A percentile compares a stretch with the other conserved stretches of the same genome.
These are phyloP conservation scores for Siniperca knerii DNA, from an alignment of 2,113 vertebrate species.

Conservation along the genomic window DNA sequence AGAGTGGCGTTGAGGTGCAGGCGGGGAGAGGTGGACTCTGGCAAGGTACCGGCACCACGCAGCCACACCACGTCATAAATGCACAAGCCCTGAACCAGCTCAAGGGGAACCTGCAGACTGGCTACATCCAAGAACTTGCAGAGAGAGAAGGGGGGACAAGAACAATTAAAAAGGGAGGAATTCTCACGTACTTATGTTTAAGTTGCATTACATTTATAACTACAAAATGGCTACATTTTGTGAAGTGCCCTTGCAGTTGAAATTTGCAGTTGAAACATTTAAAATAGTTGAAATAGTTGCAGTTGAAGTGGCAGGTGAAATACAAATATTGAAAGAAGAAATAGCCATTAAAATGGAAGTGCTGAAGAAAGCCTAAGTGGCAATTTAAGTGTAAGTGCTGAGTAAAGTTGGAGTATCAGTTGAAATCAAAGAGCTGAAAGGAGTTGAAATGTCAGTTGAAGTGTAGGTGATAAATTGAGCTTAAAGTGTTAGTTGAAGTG, in stretches of 20 bases:
- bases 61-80: constrained; percentile 81
- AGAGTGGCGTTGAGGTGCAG: constrained; percentile 83
- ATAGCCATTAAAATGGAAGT: neutral
- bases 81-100: constrained; percentile 63
- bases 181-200: neutral
- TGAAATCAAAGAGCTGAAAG: neutral
- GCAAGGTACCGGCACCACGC: neutral
- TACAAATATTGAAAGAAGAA: neutral
- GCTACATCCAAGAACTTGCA: constrained; percentile 75
- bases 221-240: too few relatives aligned
- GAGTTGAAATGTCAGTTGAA: neutral
- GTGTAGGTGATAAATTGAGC: neutral
- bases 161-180: neutral
- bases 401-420: neutral
- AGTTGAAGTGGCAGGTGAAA: neutral
- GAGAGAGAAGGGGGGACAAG: neutral
- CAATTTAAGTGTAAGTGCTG: neutral
- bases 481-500: neutral
- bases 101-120: constrained; percentile 42
- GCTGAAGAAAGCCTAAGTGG: neutral
- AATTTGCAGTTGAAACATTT: neutral
- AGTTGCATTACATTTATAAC: neutral
- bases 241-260: neutral
- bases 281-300: neutral
- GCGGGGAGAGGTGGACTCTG: constrained; percentile 6